phyloP scores from a whole-genome alignment of 2,888 invertebrate genomes.

The Synergus gifuensis region DNA sequence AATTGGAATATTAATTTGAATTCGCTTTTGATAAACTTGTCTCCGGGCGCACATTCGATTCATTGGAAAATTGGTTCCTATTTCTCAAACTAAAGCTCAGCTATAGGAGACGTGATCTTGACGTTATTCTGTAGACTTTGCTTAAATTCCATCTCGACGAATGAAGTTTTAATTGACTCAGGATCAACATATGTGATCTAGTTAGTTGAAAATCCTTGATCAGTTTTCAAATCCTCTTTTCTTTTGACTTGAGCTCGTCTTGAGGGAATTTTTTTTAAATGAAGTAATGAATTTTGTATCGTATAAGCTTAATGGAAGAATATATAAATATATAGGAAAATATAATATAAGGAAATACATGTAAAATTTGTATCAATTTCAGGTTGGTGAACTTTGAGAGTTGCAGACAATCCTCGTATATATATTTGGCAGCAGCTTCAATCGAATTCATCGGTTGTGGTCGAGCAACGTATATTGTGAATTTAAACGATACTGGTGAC shows the following conservation, averaged over 20 bases:
- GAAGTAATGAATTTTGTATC: no score
- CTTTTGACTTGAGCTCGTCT: not conserved
- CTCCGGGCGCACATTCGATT: slow-evolving; percentile 35
- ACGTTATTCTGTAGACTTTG: slow-evolving; percentile 29
- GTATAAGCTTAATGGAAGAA: not conserved
- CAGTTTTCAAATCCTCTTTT: not conserved
- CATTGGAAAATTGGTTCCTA: slow-evolving; percentile 39
- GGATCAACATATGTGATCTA: not conserved
- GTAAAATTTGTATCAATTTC: not conserved
- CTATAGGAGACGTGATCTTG: slow-evolving; percentile 22
- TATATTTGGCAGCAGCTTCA: slow-evolving; percentile 57
- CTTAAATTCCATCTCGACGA: not conserved
- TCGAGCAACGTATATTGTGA: slow-evolving; percentile 63
- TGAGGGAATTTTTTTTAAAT: no score
- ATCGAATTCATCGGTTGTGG: slow-evolving; percentile 56
- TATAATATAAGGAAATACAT: no score
- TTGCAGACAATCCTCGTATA: slow-evolving; percentile 40
- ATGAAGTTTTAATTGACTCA: slow-evolving; percentile 8
- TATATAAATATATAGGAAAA: not conserved
- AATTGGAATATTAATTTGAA: slow-evolving; percentile 41
- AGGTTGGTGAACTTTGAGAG: not conserved
- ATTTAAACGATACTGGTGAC: slow-evolving; percentile 53
- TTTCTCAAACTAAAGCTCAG: slow-evolving; percentile 27
- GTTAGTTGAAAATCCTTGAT: not conserved
- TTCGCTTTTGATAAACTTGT: slow-evolving; percentile 42